Evolutionary conservation across 2,888 invertebrate genomes (phyloP).

Genomic region (Eubasilissa splendida): DNA sequence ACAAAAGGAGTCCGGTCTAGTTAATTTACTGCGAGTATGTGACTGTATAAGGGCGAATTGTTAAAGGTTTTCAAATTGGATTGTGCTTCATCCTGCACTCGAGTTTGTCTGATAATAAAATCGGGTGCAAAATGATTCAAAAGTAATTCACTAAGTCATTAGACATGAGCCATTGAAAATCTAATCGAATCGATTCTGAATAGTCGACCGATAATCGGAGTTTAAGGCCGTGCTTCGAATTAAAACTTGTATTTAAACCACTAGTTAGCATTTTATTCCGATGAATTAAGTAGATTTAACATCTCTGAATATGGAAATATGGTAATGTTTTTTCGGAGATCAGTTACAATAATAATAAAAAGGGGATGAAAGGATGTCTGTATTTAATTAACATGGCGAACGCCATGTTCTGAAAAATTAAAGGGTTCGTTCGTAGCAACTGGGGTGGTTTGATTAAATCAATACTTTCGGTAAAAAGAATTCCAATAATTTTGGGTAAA

Average conservation of each 20-base stretch:
- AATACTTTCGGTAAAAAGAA: neutral
- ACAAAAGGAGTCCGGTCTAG: too few species aligned
- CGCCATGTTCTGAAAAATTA: neutral
- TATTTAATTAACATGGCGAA: slow-evolving; percentile 24
- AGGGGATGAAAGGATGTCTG: neutral
- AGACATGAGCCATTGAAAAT: slow-evolving; percentile 10
- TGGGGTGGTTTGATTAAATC: neutral
- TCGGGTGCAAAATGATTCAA: slow-evolving; percentile 11
- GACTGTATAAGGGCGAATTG: neutral
- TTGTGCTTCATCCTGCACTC: neutral
- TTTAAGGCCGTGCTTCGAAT: neutral
- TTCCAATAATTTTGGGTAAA: too few species aligned
- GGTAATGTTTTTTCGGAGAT: slow-evolving; percentile 12
- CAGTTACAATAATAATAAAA: slow-evolving; percentile 6
- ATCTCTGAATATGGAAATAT: slow-evolving; percentile 11
- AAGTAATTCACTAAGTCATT: slow-evolving; percentile 24
- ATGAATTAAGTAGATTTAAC: slow-evolving; percentile 17
- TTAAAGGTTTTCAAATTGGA: slow-evolving; percentile 1
- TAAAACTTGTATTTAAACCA: slow-evolving; percentile 10
- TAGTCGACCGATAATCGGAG: slow-evolving; percentile 14
- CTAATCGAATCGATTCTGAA: slow-evolving; percentile 24
- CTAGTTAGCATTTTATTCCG: slow-evolving; percentile 20
- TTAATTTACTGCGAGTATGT: too few species aligned
- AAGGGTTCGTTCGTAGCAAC: neutral
- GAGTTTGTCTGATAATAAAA: neutral